Evolutionary conservation across 2,797 vertebrate genomes (phyloP).

Genomic region (Melanotaenia boesemani): DNA sequence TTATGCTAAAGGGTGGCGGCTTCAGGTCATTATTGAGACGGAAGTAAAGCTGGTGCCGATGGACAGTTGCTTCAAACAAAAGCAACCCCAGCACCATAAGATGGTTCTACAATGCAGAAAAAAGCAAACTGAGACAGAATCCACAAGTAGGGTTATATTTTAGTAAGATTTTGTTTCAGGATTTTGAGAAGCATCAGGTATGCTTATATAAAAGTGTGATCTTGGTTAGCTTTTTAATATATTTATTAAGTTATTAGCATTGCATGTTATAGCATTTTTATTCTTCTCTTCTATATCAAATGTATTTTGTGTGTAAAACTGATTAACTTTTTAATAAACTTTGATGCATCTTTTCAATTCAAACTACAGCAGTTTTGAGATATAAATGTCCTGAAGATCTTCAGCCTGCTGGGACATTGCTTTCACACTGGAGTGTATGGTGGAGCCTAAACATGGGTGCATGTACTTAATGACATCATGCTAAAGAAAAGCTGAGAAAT

Average conservation of each 20-base stretch:
- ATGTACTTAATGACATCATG: not conserved
- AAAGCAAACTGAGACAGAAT: not conserved
- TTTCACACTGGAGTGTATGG: not conserved
- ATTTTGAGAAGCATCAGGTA: not conserved
- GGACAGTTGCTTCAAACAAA: conserved; percentile 77
- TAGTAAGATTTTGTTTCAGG: not conserved
- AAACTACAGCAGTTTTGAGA: not conserved
- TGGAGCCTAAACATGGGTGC: not conserved
- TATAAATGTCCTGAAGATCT: not conserved
- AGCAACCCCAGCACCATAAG: conserved; percentile 77
- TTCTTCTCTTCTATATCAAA: not conserved
- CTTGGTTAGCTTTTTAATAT: not conserved
- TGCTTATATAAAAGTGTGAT: not conserved
- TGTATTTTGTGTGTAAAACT: not conserved
- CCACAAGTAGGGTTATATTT: not conserved
- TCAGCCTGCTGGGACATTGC: not conserved
- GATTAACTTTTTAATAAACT: not conserved
- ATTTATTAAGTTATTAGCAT: not conserved
- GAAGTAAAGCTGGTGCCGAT: conserved; percentile 78
- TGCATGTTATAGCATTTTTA: not conserved
- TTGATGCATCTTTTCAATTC: not conserved
- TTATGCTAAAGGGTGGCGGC: conserved; percentile 64
- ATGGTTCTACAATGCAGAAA: conserved; percentile 74
- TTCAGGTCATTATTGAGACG: conserved; percentile 73
- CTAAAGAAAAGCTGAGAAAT: not conserved